Base-by-base conservation (phyloP, 2,888 invertebrate species). In the Polia nebulosa region DNA sequence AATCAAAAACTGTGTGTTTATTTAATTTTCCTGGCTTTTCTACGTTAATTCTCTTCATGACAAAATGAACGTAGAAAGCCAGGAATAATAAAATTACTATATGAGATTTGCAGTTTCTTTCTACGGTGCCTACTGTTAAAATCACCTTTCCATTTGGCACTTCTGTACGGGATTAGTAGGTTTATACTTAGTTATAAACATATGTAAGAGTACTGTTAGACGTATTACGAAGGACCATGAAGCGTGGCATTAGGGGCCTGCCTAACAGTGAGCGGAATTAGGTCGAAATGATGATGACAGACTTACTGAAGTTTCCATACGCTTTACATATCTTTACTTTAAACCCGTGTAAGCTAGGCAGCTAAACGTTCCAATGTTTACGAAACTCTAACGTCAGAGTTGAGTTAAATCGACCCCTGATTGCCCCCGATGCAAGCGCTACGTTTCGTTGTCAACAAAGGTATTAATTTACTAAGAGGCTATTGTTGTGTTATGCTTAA, bases 201-300 rank as follows among this genome's bases (percentile, higher is more conserved):
- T 55, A 47, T 75, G 63, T 59, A 53, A 22, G 27, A 60, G 25
- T 75, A 79, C 80, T 53, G 80, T 80, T 80, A 77, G 49, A 36
- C 63, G 22, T 59, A 72, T 83, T 83, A 81, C 65, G 47, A 72
- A 81, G 81, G 78, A 83, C 78, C 81, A 78, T 58, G 78, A 71
- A 78, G 81, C 83, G 81, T 83, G 56, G 72, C 69, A 72, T 68
- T 66, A 68, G 72, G 32, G 77, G 66, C 72, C 67, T 74, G 47
- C 55, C 68, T 79, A 82, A 73, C 69, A 80, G 64, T 72, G 52
- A 72, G 70, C 63, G 68, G 65, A 81, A 83, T 83, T 76, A 73
- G 81, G 76, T 76, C 68, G 78, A 83, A 75, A 71, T 81, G 69
- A 81, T 78, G 77, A 82, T 83, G 81, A 74, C 81, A 80, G 69